phyloP scores from a whole-genome alignment of 1,140 invertebrate genomes.

The Archivesica marissinica region DNA sequence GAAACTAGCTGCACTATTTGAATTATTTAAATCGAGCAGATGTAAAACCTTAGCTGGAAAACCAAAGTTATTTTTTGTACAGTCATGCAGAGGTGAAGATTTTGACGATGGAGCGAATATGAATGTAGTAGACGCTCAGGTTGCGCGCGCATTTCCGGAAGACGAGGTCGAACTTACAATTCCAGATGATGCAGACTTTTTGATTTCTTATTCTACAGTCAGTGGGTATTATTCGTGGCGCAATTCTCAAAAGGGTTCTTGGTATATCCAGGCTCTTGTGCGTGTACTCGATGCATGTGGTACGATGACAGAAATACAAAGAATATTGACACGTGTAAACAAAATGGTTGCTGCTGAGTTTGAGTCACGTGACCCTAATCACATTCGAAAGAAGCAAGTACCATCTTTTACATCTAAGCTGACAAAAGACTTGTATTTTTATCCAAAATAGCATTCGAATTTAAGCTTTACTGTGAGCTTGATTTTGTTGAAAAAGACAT shows the following conservation, averaged over 20 bases:
- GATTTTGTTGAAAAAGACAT: too few species aligned
- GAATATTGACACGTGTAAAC: slow-evolving; percentile 33
- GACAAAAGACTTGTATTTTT: slow-evolving; percentile 47
- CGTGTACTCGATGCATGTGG: slow-evolving; percentile 45
- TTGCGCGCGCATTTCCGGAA: neutral
- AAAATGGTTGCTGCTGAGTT: slow-evolving; percentile 13
- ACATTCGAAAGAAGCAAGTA: slow-evolving; percentile 15
- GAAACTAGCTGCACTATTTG: slow-evolving; percentile 66
- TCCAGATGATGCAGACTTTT: slow-evolving; percentile 71
- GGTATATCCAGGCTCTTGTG: slow-evolving; percentile 67
- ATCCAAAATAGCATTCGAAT: too few species aligned
- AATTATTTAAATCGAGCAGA: slow-evolving; percentile 70
- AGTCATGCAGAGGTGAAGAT: slow-evolving; percentile 75
- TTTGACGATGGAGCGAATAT: slow-evolving; percentile 39
- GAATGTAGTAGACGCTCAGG: neutral
- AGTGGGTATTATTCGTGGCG: slow-evolving; percentile 69
- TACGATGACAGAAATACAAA: slow-evolving; percentile 16
- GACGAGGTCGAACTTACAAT: slow-evolving; percentile 37
- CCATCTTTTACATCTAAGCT: slow-evolving; percentile 33
- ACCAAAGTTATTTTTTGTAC: slow-evolving; percentile 80
- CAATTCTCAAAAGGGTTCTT: slow-evolving; percentile 62
- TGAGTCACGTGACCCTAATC: neutral
- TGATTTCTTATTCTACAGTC: slow-evolving; percentile 69
- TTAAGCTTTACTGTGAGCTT: too few species aligned
- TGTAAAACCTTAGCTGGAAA: slow-evolving; percentile 71